Base-by-base conservation (phyloP, 1,140 invertebrate species). In the Dinoponera quadriceps region DNA sequence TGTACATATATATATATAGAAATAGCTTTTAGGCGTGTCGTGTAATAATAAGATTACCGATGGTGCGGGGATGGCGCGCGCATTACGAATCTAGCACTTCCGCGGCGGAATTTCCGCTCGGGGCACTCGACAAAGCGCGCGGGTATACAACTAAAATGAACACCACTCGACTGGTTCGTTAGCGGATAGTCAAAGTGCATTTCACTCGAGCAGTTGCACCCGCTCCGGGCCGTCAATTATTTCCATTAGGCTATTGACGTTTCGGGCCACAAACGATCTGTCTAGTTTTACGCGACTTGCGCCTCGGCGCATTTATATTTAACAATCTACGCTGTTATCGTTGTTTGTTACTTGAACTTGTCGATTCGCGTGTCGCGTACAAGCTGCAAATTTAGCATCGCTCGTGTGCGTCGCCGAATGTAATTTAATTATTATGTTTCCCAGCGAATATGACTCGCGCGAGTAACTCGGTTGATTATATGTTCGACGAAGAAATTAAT, bases 161-260 rank as follows among this genome's bases (percentile, higher is more conserved):
- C 75, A 80, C 75, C 75, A 80, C 65, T 80, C 75, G 75, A 80
- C 75, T 71, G 75, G 75, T 80, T 80, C 75, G 75, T 80, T 80
- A 80, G 65, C 49, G 75, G 75, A 80, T 80, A 80, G 75, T 80
- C 75, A 80, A 80, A 80, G 75, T 80, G 65, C 75, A 80, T 80
- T 80, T 80, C 75, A 69, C 75, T 71, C 75, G 65, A 80, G 65
- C 75, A 80, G 65, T 80, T 80, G 75, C 75, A 80, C 65, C 75
- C 75, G 75, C 63, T 69, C 44, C 11, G 62, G 62, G 29, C 62
- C 75, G 75, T 80, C 75, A 80, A 80, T 80, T 80, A 80, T 80
- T 80, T 80, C 65, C 75, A 80, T 80, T 80, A 80, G 65, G 75
- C 75, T 80, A 80, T 80, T 80, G 75, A 80, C 75, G 51, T 80